These are phyloP conservation scores for Nanorana parkeri DNA, from an alignment of 2,113 vertebrate genomes.

Conservation along the genomic window DNA sequence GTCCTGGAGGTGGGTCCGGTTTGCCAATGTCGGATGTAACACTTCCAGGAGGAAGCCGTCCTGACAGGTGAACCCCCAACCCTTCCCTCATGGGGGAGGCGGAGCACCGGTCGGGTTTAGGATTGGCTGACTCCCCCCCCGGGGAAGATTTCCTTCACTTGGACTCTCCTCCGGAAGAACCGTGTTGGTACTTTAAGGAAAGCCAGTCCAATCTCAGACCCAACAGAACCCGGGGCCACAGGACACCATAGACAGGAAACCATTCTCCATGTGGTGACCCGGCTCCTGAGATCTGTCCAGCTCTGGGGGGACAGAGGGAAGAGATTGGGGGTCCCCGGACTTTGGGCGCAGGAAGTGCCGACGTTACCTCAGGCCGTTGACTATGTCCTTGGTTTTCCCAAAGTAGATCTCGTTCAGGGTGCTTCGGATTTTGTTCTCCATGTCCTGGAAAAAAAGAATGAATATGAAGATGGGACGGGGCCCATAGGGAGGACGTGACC, in stretches of 20 bases:
- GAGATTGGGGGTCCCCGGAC: background rate
- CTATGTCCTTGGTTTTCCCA: conserved; percentile 98
- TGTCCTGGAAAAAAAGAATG: conserved; percentile 77
- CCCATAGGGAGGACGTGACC: no score
- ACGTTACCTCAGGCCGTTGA: conserved; percentile 94
- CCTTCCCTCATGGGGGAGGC: no score
- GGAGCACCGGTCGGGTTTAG: no score
- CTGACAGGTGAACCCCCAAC: no score
- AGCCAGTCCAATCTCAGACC: no score
- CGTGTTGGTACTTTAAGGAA: no score
- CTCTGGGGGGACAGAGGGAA: background rate
- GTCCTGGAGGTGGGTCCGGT: no score
- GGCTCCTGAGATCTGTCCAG: background rate
- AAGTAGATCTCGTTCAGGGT: conserved; percentile 99
- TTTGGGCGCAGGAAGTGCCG: rapidly evolving
- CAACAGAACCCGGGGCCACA: no score
- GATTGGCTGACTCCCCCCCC: background rate
- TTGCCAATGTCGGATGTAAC: no score
- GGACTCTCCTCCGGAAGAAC: no score
- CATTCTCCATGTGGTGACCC: no score
- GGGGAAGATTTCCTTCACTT: background rate
- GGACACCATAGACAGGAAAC: no score
- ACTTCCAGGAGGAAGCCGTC: background rate
- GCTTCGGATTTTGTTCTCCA: conserved; percentile 99
- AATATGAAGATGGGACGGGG: background rate